A percentile compares a stretch with the other conserved stretches of the same genome.
phyloP scores from a whole-genome alignment of 2,888 invertebrate species.

The Notodonta ziczac region DNA sequence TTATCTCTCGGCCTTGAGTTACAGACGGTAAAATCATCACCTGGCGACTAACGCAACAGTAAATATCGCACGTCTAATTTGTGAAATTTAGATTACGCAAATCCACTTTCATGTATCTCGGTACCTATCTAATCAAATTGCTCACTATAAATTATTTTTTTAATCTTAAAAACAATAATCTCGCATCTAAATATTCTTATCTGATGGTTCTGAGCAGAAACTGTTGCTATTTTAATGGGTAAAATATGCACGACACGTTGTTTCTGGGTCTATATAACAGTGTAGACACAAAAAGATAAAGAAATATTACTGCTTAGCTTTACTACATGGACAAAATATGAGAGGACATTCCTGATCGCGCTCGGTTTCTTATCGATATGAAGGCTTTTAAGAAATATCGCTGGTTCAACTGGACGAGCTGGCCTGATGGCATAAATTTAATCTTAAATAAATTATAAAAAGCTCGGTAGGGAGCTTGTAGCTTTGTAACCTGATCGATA shows the following conservation, averaged over 20 bases:
- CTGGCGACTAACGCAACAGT: conserved; percentile 3
- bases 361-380: background rate
- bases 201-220: background rate
- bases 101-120: conserved; percentile 9
- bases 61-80: background rate
- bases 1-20: background rate
- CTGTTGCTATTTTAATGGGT: background rate
- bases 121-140: conserved; percentile 8
- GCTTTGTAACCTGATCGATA: too few species aligned
- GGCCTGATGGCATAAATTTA: too few species aligned
- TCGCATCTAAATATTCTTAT: background rate
- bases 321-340: background rate
- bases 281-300: background rate
- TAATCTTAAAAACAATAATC: background rate
- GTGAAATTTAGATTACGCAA: conserved; percentile 3
- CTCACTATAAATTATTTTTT: conserved; percentile 1
- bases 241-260: background rate
- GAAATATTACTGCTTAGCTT: background rate
- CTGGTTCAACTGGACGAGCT: background rate
- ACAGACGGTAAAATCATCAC: background rate
- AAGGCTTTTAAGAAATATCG: background rate
- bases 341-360: background rate
- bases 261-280: background rate
- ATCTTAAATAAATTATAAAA: too few species aligned
- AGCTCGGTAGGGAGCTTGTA: too few species aligned